These are phyloP conservation scores for Butorides virescens DNA, from an alignment of 2,113 vertebrate genomes.

Conservation along the genomic window DNA sequence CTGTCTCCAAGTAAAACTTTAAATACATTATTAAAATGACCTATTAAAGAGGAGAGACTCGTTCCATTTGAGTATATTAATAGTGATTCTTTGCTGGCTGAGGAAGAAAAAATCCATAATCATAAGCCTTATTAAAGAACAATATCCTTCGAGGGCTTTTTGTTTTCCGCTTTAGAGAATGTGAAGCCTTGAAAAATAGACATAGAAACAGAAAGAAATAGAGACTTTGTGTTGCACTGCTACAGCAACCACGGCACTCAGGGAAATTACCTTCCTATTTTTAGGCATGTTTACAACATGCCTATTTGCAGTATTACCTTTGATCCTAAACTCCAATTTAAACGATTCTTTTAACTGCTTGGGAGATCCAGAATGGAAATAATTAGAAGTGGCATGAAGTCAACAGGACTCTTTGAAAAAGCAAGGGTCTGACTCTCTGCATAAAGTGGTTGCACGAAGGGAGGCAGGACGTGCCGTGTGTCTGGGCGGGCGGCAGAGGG, in stretches of 20 bases:
- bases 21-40: constrained; percentile 22
- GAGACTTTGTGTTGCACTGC: neutral
- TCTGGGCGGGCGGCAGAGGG: neutral
- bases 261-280: constrained; percentile 46
- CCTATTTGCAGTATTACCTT: constrained; percentile 24
- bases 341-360: neutral
- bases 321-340: constrained; percentile 43
- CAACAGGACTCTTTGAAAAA: neutral
- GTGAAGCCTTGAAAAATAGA: constrained; percentile 21
- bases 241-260: neutral
- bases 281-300: constrained; percentile 20
- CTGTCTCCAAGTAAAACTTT: constrained; percentile 1
- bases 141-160: constrained; percentile 23
- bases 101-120: constrained; percentile 34
- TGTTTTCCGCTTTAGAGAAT: constrained; percentile 21
- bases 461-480: rapidly evolving
- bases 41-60: constrained; percentile 12
- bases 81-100: neutral
- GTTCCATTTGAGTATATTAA: constrained; percentile 35
- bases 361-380: neutral
- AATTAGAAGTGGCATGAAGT: neutral
- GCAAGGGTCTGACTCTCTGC: too few species aligned
- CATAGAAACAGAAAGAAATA: neutral
- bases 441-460: neutral
- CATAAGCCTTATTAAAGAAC: constrained; percentile 55